These are phyloP conservation scores for Pao palembangensis DNA, from an alignment of 2,113 vertebrate species.

Conservation along the genomic window DNA sequence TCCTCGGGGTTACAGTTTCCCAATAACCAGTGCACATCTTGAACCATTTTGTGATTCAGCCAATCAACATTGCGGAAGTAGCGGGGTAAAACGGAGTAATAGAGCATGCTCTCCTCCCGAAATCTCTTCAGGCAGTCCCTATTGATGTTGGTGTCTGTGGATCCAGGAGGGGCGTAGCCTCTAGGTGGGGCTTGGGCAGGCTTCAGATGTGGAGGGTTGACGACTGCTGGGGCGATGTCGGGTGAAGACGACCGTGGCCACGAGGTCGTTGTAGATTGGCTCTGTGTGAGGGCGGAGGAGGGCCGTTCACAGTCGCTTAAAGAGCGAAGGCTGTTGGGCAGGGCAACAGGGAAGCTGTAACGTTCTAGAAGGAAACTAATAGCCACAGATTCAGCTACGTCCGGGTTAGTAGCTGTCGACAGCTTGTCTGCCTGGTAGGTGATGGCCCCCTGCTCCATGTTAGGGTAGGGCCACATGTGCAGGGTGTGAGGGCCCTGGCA, in stretches of 20 bases:
- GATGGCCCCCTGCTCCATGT: constrained; percentile 62
- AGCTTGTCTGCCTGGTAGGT: constrained; percentile 76
- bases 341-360: constrained; percentile 76
- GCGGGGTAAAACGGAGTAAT: constrained; percentile 66
- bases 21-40: constrained; percentile 75
- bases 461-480: constrained; percentile 75
- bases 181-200: background rate
- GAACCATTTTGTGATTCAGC: constrained; percentile 63
- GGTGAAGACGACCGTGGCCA: background rate
- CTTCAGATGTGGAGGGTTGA: background rate
- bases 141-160: background rate
- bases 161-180: background rate
- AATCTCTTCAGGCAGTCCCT: constrained; percentile 48
- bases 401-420: constrained; percentile 75
- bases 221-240: background rate
- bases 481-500: constrained; percentile 72
- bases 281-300: background rate
- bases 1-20: constrained; percentile 62
- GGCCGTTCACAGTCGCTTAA: background rate
- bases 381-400: constrained; percentile 70
- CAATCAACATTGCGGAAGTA: constrained; percentile 71
- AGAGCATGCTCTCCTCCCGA: constrained; percentile 61
- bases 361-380: constrained; percentile 74
- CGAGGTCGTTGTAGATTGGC: background rate
- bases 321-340: constrained; percentile 51